These are phyloP conservation scores for Sphaerodactylus townsendi DNA, from an alignment of 2,113 vertebrate species.

Conservation along the genomic window DNA sequence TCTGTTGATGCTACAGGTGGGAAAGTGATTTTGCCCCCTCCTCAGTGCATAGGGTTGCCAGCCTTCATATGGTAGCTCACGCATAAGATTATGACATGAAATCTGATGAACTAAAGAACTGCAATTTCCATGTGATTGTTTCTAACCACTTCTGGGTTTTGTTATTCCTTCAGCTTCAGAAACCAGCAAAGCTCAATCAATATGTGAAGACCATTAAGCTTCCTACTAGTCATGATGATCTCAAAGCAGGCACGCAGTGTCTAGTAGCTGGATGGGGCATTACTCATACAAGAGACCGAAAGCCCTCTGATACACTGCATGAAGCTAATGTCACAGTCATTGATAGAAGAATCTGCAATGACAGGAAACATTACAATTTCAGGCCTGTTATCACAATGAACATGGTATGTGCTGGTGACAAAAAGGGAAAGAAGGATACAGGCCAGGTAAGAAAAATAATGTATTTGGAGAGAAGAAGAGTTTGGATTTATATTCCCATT, in stretches of 20 bases:
- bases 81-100: too few relatives aligned
- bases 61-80: too few relatives aligned
- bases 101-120: background rate
- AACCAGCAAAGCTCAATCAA: constrained; percentile 52
- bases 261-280: constrained; percentile 70
- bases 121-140: background rate
- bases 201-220: constrained; percentile 54
- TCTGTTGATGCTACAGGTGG: too few relatives aligned
- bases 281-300: fast-evolving
- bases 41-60: too few relatives aligned
- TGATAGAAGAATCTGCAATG: constrained; percentile 63
- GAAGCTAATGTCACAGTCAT: constrained; percentile 74
- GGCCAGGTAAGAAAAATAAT: constrained; percentile 59
- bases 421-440: constrained; percentile 46
- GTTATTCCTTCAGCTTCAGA: constrained; percentile 53
- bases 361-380: constrained; percentile 41
- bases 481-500: too few relatives aligned
- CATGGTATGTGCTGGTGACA: constrained; percentile 74
- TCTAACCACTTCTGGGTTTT: background rate
- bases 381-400: constrained; percentile 54
- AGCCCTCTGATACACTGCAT: background rate
- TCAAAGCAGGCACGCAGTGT: constrained; percentile 60
- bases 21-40: too few relatives aligned
- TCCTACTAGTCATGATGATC: constrained; percentile 42
- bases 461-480: too few relatives aligned